Base-by-base conservation (phyloP, 2,888 invertebrate genomes). In the Plagodis pulveraria region DNA sequence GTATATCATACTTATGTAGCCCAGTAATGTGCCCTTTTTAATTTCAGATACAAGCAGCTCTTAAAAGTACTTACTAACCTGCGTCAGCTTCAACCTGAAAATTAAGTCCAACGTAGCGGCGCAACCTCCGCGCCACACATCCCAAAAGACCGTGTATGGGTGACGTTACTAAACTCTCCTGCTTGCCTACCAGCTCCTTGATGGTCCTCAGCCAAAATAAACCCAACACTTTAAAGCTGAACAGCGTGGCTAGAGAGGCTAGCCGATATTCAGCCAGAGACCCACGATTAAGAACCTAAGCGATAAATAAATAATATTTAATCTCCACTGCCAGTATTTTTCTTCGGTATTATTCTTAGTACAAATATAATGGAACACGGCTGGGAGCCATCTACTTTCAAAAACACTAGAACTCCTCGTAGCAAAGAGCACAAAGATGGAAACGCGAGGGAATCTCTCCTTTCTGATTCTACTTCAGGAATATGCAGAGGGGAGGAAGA, bases 221-320 rank as follows among this genome's bases (percentile, higher is more conserved):
- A 81, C 93, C 93, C 52, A 90, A 87, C 74, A 86, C 88, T 65
- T 80, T 91, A 62, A 91, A 93, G 74, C 86, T 89, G 35, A 91
- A 91, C 84, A 88, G 91, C 76, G 89, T 87, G 83, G 91, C 93
- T 69, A 88, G 92, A 63, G 85, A 91, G 69, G 86, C 93, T 63
- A 93, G 93, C 67, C 83, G 91, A 54, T 93, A 93, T 66, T 92
- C 90, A 56, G 93, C 93, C 58, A 86, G 93, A 71, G 94, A 94
- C 74, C 94, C 94, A 38, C 85, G 94, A 73, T 94, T 94, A 93
- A 94, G 94, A 93, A 79, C 85, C 32, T 93, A 93, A 83, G 80
- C 56, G 78, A 8, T 73, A 54, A 73, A 76, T 75, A 51, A 55
- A 33, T 9, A 54, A 62, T 62, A 35, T 35, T 40, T 56, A 47